Evolutionary conservation across 2,888 invertebrate species (phyloP).

Genomic region (Masnerella sp.): DNA sequence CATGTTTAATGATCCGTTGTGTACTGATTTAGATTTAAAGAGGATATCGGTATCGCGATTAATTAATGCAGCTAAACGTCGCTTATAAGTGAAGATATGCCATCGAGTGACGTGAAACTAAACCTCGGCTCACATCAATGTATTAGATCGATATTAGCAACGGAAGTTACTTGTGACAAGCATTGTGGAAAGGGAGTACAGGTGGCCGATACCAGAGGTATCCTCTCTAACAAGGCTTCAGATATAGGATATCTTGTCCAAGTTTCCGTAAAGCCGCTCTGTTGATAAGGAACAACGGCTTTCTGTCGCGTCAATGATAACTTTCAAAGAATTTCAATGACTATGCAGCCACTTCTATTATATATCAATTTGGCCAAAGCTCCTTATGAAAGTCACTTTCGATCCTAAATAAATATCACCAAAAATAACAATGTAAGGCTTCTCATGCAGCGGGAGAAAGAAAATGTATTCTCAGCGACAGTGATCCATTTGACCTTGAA

Average conservation of each 20-base stretch:
- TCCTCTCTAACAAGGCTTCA: conserved; percentile 54
- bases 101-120: conserved; percentile 26
- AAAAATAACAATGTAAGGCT: too few relatives aligned
- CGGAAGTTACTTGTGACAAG: conserved; percentile 41
- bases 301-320: conserved; percentile 30
- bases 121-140: conserved; percentile 32
- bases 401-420: too few relatives aligned
- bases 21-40: conserved; percentile 2
- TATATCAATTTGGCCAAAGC: neutral
- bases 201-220: conserved; percentile 47
- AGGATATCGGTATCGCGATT: neutral
- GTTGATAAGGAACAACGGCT: conserved; percentile 44
- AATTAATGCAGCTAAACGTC: conserved; percentile 7
- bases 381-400: too few relatives aligned
- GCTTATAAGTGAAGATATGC: conserved; percentile 15
- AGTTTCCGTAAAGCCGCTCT: conserved; percentile 38
- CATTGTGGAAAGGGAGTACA: conserved; percentile 42
- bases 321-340: conserved; percentile 20
- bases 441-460: too few relatives aligned
- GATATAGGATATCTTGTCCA: conserved; percentile 57
- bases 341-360: conserved; percentile 6
- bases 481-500: too few relatives aligned
- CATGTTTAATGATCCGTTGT: too few relatives aligned
- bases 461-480: too few relatives aligned
- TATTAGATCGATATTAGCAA: conserved; percentile 41